Base-by-base conservation (phyloP, 2,797 vertebrate species). In the Parambassis ranga region DNA sequence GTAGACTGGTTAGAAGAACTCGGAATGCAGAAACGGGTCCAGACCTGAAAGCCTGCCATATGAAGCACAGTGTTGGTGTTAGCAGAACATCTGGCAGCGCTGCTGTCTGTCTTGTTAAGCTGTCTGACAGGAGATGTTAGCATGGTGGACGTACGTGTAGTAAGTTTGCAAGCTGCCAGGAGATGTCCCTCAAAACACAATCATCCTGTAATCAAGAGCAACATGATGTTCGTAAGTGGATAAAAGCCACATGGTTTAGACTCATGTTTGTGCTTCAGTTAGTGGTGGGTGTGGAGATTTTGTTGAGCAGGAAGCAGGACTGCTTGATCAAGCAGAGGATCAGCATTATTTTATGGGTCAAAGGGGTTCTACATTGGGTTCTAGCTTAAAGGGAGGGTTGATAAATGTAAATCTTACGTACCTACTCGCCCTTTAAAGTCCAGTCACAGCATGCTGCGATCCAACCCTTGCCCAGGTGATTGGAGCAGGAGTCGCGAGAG, bases 1-100 rank as follows among this genome's bases (percentile, higher is more conserved):
- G 36, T 14, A 26, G 38, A 48, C 33, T 52, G 18, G 13, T 31
- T 27, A 39, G 48, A n/a, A n/a, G n/a, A n/a, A 37, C 9, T 31
- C 20, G 4, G 38, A 39, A 8, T 30, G 26, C 46, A 70, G 53
- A 14, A 59, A 53, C 49, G n/a, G 10, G 9, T 65, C 39, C 53
- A 71, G 30, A 61, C 51, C 35, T 66, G 16, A n/a, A 16, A 26
- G 56, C 23, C 31, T 41, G 53, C 14, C 27, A 47, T 42, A 26
- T 9, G 36, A 57, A 18, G 30, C 14, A 30, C 10, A 15, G 32
- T 24, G 23, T 24, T 26, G 19, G 24, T 38, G 23, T 56, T 23
- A 18, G 26, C n/a, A 26, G 37, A 65, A 76, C 77, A 78, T 82
- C 65, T 85, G 77, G 66, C 49, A 38, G 52, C 2, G 42, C 51